These are phyloP conservation scores for Drosophila rellima DNA, from an alignment of 2,888 invertebrate species.

Conservation along the genomic window DNA sequence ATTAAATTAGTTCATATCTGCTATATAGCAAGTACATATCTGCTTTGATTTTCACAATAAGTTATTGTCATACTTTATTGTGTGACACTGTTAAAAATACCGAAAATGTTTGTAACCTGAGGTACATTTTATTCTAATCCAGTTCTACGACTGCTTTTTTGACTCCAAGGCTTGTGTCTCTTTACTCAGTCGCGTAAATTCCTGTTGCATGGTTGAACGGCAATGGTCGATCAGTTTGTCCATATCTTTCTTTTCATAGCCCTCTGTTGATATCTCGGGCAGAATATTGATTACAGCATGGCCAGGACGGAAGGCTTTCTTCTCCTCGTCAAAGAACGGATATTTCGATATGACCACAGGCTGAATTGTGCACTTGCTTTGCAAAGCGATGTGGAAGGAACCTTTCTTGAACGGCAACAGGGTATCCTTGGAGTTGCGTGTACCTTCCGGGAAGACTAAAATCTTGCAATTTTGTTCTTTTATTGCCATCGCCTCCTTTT, in stretches of 20 bases:
- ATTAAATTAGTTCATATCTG: constrained; percentile 38
- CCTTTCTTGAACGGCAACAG: constrained; percentile 97
- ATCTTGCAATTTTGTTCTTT: constrained; percentile 90
- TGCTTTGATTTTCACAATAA: constrained; percentile 30
- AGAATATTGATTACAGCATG: constrained; percentile 90
- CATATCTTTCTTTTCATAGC: constrained; percentile 88
- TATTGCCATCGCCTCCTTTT: constrained; percentile 90
- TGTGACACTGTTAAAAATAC: constrained; percentile 31
- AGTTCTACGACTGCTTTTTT: constrained; percentile 65
- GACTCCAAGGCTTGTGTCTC: constrained; percentile 77
- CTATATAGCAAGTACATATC: constrained; percentile 35
- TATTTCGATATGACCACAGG: constrained; percentile 96
- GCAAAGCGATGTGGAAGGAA: constrained; percentile 96
- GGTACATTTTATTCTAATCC: constrained; percentile 18
- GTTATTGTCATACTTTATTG: constrained; percentile 32
- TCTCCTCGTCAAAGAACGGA: constrained; percentile 89
- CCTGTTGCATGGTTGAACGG: constrained; percentile 89
- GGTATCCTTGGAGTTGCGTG: constrained; percentile 91
- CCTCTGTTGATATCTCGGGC: constrained; percentile 90
- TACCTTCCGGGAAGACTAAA: constrained; percentile 97
- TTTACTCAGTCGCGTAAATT: constrained; percentile 87
- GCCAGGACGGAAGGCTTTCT: constrained; percentile 90
- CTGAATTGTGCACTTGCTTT: constrained; percentile 93
- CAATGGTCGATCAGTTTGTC: constrained; percentile 89
- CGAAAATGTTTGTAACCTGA: constrained; percentile 53